Base-by-base conservation (phyloP, 2,888 invertebrate genomes). In the Thecocarcelia acutangulata region DNA sequence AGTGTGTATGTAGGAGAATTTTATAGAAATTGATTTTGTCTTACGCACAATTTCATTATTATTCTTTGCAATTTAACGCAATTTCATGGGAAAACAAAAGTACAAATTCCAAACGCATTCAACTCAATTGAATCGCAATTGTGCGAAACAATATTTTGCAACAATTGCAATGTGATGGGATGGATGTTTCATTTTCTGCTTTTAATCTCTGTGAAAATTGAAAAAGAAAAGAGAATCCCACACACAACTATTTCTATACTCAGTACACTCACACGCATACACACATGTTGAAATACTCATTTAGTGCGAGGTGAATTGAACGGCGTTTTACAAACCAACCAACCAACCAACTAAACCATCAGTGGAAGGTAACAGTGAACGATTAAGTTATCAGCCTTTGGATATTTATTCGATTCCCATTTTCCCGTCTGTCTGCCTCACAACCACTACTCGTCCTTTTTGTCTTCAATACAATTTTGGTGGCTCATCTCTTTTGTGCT, bases 11-110 rank as follows among this genome's bases (percentile, higher is more conserved):
- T 33, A 59, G 12, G 28, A 24, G 24, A 44, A 68, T 56, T 69
- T 63, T 64, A 28, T 50, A 54, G 54, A 73, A 69, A 66, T 74
- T 75, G 64, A 78, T 74, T 82, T 82, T 66, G 61, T 61, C 72
- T 81, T 66, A 81, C 68, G 80, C 72, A 81, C 81, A 77, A 77
- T 77, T 77, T 73, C 81, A 54, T 73, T 77, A 70, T 68, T 50
- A 58, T 70, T 70, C 44, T 80, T 64, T 54, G 66, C 72, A 80
- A 75, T 81, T 81, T 73, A 73, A 72, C 59, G 64, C 78, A 78
- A 78, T 82, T 82, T 66, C 78, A 74, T 82, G 82, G 78, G 78
- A 82, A 82, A 82, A 75, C 78, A 82, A 50, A 58, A 48, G 42
- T 17, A 64, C 40, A 40, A 28, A 59, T 48, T 40, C 17, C 52